Percentiles rank a stretch among this genome's conserved stretches.
Evolutionary conservation across 2,113 vertebrate genomes (phyloP).

Genomic region (Xyrauchen texanus): DNA sequence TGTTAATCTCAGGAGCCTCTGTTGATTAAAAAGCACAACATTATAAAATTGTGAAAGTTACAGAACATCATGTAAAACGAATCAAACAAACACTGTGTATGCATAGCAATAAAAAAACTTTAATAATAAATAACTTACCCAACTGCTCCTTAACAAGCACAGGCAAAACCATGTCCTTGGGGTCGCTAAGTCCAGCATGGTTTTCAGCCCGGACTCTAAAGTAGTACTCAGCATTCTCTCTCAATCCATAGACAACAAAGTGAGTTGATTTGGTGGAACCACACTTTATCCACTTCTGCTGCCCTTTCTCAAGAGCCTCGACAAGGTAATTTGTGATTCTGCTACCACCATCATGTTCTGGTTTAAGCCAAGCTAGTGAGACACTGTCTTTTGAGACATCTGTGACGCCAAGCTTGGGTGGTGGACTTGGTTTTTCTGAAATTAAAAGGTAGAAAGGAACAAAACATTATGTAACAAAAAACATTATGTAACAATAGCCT

Average conservation of each 20-base stretch:
- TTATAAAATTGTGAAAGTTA: background rate
- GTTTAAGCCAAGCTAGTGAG: constrained; percentile 89
- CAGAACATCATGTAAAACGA: background rate
- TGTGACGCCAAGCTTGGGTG: constrained; percentile 89
- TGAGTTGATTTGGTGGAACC: constrained; percentile 85
- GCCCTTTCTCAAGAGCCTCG: constrained; percentile 92
- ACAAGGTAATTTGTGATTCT: constrained; percentile 87
- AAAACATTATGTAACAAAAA: background rate
- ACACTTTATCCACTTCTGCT: constrained; percentile 95
- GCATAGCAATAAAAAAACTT: background rate
- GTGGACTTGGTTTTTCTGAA: constrained; percentile 96
- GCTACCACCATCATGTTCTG: constrained; percentile 96
- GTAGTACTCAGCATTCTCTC: constrained; percentile 91
- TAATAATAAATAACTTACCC: constrained; percentile 72
- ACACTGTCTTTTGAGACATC: constrained; percentile 90
- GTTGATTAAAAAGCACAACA: constrained; percentile 53
- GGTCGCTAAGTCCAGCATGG: constrained; percentile 90
- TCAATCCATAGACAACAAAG: constrained; percentile 85
- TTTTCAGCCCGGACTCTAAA: constrained; percentile 96
- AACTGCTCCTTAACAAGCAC: constrained; percentile 90
- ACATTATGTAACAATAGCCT: background rate
- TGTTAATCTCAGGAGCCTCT: constrained; percentile 93
- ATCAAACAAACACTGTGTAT: background rate
- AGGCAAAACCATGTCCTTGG: constrained; percentile 86
- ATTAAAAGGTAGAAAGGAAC: constrained; percentile 21